phyloP scores from a whole-genome alignment of 2,797 vertebrate species.

The Bufotes viridis region DNA sequence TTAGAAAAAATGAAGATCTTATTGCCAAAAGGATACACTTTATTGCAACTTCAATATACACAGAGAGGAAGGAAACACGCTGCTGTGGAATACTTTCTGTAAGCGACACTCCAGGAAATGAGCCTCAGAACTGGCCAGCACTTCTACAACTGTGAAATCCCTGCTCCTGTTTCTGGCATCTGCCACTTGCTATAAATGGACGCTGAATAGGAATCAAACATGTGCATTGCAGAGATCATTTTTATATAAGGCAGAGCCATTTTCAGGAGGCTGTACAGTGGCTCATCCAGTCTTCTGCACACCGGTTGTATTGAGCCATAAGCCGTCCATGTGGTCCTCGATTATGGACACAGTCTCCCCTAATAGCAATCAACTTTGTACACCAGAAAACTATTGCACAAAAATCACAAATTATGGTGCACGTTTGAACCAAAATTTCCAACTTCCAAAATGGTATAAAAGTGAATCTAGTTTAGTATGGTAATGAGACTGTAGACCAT shows the following conservation, averaged over 20 bases:
- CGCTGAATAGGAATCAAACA: conserved; percentile 33
- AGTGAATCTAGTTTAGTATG: too few species aligned
- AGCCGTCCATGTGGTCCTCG: background rate
- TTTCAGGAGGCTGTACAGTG: background rate
- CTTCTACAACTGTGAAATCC: conserved; percentile 47
- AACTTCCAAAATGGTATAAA: too few species aligned
- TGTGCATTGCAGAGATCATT: background rate
- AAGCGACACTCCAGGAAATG: conserved; percentile 58
- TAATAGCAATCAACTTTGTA: too few species aligned
- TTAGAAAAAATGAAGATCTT: conserved; percentile 20
- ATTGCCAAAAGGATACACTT: conserved; percentile 50
- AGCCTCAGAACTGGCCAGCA: conserved; percentile 50
- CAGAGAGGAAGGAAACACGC: conserved; percentile 42
- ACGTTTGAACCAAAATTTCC: too few species aligned
- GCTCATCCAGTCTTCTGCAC: too few species aligned
- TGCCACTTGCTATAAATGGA: conserved; percentile 18
- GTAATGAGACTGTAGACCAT: too few species aligned
- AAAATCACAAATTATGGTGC: too few species aligned
- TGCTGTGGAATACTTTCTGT: conserved; percentile 51
- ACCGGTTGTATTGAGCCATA: background rate
- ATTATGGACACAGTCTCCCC: background rate
- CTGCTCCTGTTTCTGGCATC: conserved; percentile 56
- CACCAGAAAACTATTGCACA: too few species aligned
- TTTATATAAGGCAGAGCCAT: background rate
- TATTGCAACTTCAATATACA: conserved; percentile 48